Evolutionary conservation across 2,797 vertebrate genomes (phyloP).

Genomic region (Hipposideros larvatus): DNA sequence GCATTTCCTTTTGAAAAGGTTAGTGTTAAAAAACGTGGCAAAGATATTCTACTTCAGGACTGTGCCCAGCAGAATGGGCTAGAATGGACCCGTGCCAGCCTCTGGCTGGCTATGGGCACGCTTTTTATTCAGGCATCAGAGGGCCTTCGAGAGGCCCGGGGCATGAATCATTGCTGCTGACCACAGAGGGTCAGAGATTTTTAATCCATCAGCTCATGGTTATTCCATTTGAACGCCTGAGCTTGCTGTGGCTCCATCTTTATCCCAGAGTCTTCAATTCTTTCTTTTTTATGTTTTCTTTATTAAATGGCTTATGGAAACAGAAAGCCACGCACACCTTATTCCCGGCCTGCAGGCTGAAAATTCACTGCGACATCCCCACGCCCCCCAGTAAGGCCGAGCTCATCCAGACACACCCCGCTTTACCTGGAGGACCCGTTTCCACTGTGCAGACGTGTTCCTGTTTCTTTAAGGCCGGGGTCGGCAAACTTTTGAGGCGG

Average conservation of each 20-base stretch:
- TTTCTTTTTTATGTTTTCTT: not conserved
- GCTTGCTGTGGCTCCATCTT: not conserved
- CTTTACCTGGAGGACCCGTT: too few species aligned
- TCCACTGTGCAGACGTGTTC: too few species aligned
- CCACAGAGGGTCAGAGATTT: not conserved
- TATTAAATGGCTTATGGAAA: not conserved
- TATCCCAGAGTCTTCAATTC: not conserved
- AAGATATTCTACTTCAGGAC: not conserved
- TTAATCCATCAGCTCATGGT: not conserved
- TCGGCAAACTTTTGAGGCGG: too few species aligned
- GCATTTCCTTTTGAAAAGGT: constrained; percentile 15
- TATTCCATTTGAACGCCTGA: not conserved
- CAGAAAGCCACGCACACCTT: not conserved
- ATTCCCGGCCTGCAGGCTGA: not conserved
- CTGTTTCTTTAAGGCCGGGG: too few species aligned
- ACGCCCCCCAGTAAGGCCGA: not conserved
- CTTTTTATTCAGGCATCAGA: not conserved
- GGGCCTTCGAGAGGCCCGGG: not conserved
- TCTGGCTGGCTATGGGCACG: not conserved
- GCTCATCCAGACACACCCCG: not conserved
- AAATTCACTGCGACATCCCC: not conserved
- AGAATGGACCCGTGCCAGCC: not conserved
- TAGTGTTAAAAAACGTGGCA: not conserved
- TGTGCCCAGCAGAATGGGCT: not conserved
- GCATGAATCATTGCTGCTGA: not conserved